Evolutionary conservation across 2,113 vertebrate genomes (phyloP), one percentile per base, ranked within the genome.

Genomic region (Pluvianellus socialis): DNA sequence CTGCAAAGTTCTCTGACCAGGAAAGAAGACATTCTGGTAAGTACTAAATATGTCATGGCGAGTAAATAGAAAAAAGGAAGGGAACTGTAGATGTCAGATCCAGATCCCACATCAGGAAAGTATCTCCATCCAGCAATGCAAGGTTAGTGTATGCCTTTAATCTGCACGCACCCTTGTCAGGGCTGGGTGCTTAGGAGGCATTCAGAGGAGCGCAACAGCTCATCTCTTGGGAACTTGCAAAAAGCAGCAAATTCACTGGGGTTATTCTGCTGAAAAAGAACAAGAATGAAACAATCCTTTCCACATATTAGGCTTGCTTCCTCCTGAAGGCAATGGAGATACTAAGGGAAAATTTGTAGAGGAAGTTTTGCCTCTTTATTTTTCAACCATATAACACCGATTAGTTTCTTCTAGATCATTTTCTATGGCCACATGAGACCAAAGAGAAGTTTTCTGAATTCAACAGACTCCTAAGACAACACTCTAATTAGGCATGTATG

Each of bases 401-500:
- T 44, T 58, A 28, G 6, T 63, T 80, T 49, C 4, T 49, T 88
- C 35, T 32, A 66, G 20, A 40, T 23, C 55, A 20, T 44, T 80
- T 30, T 30, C 79, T 28, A n/a, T 61, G 26, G 6, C 14, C 24
- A 38, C 12, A 32, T 52, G 9, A 85, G 38, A 45, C 13, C 21
- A 81, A 61, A 24, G 0, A 73, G n/a, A 77, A 88, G 4, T n/a
- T 50, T 40, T 7, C 15, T 9, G 5, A 76, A 47, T 68, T 77
- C 44, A 40, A 17, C 2, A 27, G 42, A 49, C 18, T 50, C 12
- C 20, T 68, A 67, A 23, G 24, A 38, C 3, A 45, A 38, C 18
- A 38, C 9, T 2, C 3, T 21, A 56, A 11, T 38, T 40, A 27
- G 14, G 32, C 5, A 47, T 13, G 2, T 52, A 15, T 10, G 1